Base-by-base conservation (phyloP, 92 coral and sea anemone species). In the Nematostella vectensis region DNA sequence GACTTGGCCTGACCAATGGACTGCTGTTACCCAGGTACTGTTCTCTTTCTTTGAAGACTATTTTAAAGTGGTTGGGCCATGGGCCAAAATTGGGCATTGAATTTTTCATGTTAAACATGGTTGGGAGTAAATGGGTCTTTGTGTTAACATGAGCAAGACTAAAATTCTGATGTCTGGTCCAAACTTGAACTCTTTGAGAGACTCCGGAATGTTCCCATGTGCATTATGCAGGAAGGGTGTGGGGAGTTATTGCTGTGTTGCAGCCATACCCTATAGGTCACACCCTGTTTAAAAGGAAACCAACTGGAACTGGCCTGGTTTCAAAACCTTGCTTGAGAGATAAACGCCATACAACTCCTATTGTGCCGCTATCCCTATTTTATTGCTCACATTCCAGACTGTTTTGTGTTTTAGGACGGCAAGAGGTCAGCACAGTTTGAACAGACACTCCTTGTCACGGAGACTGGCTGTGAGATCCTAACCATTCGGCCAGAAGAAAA, bases 1-100 rank as follows among this genome's bases (percentile, higher is more conserved):
- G 49, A 72, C 81, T 0, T 91, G 98, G 98, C 98, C 95, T 1
- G 98, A 91, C 55, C 71, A 80, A 62, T 91, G 98, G 98, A 91
- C 98, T 18, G 98, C 91, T 1, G 95, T 91, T 13, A 91, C 98
- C 10, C 85, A 79, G 88, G 94, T 85, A 45, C n/a, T n/a, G n/a
- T n/a, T n/a, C n/a, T n/a, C n/a, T n/a, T n/a, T n/a, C n/a, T n/a
- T n/a, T 39, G 1, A 39, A 3, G 2, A 3, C 2, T 16, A 29
- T 1, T 16, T 10, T 20, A 1, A 20, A 59, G 0, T 37, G 17
- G 13, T 18, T 0, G 25, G 2, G 16, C 0, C n/a, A n/a, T n/a
- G n/a, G n/a, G n/a, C n/a, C n/a, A n/a, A n/a, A n/a, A n/a, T n/a
- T n/a, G n/a, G n/a, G n/a, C n/a, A n/a, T n/a, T n/a, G n/a, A n/a